phyloP scores from a whole-genome alignment of 2,113 vertebrate species.

The Sapayoa aenigma region DNA sequence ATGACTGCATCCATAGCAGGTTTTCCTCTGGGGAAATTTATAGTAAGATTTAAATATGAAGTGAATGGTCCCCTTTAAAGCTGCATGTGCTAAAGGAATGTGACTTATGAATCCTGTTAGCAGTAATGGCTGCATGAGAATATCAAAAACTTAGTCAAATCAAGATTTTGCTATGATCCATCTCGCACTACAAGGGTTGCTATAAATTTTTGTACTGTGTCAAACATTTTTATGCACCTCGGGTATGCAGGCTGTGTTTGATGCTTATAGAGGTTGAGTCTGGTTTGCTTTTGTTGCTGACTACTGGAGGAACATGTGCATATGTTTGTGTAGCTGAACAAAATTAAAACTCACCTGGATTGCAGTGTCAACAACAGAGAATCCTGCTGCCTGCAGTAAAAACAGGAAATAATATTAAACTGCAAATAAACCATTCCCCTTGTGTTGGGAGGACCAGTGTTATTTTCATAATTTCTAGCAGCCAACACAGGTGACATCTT shows the following conservation, averaged over 20 bases:
- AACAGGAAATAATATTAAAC: background rate
- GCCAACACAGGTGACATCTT: background rate
- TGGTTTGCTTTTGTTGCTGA: constrained; percentile 6
- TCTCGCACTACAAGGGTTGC: background rate
- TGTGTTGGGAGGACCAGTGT: background rate
- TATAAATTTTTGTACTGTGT: constrained; percentile 18
- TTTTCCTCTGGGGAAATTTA: constrained; percentile 24
- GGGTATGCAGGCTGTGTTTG: background rate
- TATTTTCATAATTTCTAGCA: background rate
- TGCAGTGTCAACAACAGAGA: background rate
- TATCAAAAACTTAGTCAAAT: constrained; percentile 42
- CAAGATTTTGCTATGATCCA: constrained; percentile 3
- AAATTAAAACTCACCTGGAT: background rate
- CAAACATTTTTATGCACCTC: background rate
- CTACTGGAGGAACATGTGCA: background rate
- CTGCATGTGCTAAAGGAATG: background rate
- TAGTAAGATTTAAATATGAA: background rate
- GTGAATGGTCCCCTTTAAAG: constrained; percentile 15
- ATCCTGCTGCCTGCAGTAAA: background rate
- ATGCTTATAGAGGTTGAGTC: background rate
- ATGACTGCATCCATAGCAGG: background rate
- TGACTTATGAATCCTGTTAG: constrained; percentile 55
- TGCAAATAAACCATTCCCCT: background rate
- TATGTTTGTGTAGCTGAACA: background rate
- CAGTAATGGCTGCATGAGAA: background rate